A percentile compares a stretch with the other conserved stretches of the same genome.
Evolutionary conservation across 2,113 vertebrate species (phyloP).

Genomic region (Engraulis encrasicolus): DNA sequence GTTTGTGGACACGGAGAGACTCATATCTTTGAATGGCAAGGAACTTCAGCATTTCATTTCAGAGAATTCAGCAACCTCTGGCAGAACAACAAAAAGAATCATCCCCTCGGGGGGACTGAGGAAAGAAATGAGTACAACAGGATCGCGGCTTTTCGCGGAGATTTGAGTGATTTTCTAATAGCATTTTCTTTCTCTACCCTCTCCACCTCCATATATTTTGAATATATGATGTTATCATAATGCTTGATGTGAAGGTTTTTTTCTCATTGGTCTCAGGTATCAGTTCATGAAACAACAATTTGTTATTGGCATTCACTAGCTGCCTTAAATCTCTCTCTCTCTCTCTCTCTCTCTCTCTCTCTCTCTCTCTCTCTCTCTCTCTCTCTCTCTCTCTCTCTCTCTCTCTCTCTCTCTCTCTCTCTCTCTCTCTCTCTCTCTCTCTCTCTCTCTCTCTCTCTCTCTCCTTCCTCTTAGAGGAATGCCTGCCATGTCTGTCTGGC

Average conservation of each 20-base stretch:
- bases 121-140: slow-evolving; percentile 19
- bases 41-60: slow-evolving; percentile 27
- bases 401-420: too few species aligned
- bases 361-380: too few species aligned
- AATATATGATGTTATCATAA: slow-evolving; percentile 43
- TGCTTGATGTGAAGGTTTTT: slow-evolving; percentile 28
- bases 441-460: too few species aligned
- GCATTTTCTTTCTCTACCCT: not conserved
- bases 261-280: slow-evolving; percentile 33
- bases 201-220: slow-evolving; percentile 26
- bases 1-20: too few species aligned
- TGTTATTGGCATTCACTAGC: slow-evolving; percentile 49
- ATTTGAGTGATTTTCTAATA: slow-evolving; percentile 41
- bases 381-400: too few species aligned
- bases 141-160: slow-evolving; percentile 35
- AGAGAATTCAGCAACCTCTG: slow-evolving; percentile 19
- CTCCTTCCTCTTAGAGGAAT: slow-evolving; percentile 48
- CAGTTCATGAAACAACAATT: slow-evolving; percentile 46
- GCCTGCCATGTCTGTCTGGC: slow-evolving; percentile 48
- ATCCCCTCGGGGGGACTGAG: slow-evolving; percentile 31
- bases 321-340: too few species aligned
- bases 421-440: too few species aligned
- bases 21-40: slow-evolving; percentile 32
- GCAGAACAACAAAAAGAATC: slow-evolving; percentile 36
- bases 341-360: too few species aligned